Conservation (phyloP, 2,113 vertebrate genomes). For the Marmota monax region DNA sequence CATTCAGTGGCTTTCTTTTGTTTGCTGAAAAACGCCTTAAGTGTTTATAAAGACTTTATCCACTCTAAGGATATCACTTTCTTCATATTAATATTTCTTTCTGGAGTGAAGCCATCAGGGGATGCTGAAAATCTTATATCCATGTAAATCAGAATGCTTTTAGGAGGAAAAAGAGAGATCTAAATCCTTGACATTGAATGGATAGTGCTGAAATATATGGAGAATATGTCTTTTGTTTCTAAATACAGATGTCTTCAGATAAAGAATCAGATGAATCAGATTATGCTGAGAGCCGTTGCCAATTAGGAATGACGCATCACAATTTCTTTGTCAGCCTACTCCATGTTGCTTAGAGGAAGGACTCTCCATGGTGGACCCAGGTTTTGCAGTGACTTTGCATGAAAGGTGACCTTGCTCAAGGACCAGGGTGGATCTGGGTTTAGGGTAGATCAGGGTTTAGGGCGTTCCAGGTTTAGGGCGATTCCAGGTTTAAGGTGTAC, state of each 20-base stretch:
- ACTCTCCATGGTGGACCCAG: too few species aligned
- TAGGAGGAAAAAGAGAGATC: neutral
- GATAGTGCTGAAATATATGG: neutral
- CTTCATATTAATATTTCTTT: constrained; percentile 79
- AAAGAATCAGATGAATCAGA: neutral
- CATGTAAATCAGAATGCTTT: neutral
- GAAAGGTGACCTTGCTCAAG: too few species aligned
- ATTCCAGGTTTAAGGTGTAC: too few species aligned
- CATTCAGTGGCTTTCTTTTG: constrained; percentile 78
- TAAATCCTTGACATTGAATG: neutral
- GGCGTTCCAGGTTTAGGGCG: too few species aligned
- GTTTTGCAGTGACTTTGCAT: too few species aligned
- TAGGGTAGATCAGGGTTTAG: too few species aligned
- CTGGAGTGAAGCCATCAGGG: constrained; percentile 18
- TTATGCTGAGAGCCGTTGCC: too few species aligned
- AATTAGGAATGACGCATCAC: too few species aligned
- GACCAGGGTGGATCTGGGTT: too few species aligned
- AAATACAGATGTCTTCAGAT: neutral
- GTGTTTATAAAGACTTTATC: constrained; percentile 82
- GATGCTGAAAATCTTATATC: neutral
- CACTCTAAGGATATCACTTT: constrained; percentile 76
- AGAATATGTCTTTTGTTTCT: neutral
- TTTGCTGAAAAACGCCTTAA: constrained; percentile 84
- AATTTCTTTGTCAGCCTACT: too few species aligned
- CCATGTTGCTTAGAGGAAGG: too few species aligned